phyloP scores from a whole-genome alignment of 2,888 invertebrate species.

The Anticlea derivata region DNA sequence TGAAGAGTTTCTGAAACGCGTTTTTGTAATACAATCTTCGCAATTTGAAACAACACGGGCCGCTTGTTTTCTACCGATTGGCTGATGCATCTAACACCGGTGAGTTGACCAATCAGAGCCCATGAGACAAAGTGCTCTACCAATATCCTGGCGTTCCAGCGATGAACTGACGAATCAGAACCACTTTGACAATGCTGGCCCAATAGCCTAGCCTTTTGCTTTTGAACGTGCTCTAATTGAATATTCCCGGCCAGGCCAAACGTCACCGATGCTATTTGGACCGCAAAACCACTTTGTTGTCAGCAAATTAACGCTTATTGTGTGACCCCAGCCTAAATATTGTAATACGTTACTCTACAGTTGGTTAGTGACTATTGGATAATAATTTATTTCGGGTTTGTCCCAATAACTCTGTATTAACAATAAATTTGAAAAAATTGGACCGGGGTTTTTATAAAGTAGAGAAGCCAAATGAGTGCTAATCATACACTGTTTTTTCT shows the following conservation, averaged over 20 bases:
- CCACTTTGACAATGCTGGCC: slow-evolving; percentile 4
- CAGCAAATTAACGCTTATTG: slow-evolving; percentile 61
- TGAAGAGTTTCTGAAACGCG: too few relatives aligned
- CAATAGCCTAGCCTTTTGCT: background rate
- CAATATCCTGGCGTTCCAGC: background rate
- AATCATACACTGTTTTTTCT: too few relatives aligned
- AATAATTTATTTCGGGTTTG: slow-evolving; percentile 2
- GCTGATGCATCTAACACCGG: background rate
- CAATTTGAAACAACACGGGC: background rate
- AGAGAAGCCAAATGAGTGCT: too few relatives aligned
- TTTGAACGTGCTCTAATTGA: slow-evolving; percentile 37
- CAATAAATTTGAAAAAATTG: too few relatives aligned
- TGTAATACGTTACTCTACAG: slow-evolving; percentile 8
- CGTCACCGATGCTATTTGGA: slow-evolving; percentile 43
- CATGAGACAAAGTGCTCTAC: slow-evolving; percentile 8
- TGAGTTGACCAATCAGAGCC: slow-evolving; percentile 3
- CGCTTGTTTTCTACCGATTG: background rate
- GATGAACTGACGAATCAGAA: slow-evolving; percentile 5
- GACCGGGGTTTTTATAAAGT: too few relatives aligned
- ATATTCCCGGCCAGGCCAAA: slow-evolving; percentile 39
- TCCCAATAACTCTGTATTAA: too few relatives aligned
- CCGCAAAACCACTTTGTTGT: slow-evolving; percentile 58
- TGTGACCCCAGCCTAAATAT: slow-evolving; percentile 31
- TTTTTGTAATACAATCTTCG: too few relatives aligned
- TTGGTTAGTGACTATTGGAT: slow-evolving; percentile 7